Evolutionary conservation across 2,888 invertebrate species (phyloP), one percentile per base, ranked within the genome.

Genomic region (Dryobota labecula): DNA sequence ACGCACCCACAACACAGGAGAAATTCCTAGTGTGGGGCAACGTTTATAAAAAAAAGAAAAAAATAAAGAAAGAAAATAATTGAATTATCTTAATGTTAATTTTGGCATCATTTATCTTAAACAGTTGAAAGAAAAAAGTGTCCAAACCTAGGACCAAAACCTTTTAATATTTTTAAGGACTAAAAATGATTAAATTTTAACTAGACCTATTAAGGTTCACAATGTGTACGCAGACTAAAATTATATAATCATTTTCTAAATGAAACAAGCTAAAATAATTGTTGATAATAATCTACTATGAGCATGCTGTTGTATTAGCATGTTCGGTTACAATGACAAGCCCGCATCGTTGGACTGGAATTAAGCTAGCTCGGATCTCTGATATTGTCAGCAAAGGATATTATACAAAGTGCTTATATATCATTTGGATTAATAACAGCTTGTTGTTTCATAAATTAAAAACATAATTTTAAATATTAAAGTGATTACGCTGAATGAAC

Each of bases 281-380:
- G 15, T 30, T 36, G 18, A 51, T 36, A 30, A 30, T 79, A 38
- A 60, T 54, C 43, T 45, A 20, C 13, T 45, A 54, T 54, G 36
- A 43, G 30, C 20, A n/a, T 36, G 24, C 38, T 41, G 8, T 30
- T 20, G 30, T 47, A 61, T 65, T 24, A 45, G 24, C 15, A 49
- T 51, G 57, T 65, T 68, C 47, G 24, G 41, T 57, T 60, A 70
- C 66, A 61, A 70, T 70, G 45, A 56, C 54, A 45, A 70, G 61
- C 72, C 43, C 56, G 70, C 65, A 70, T 78, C 70, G 58, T 68
- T 65, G 36, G 27, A 24, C 65, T 76, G 56, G 60, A 67, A 76
- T 70, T 79, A 78, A 71, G 66, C 79, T 70, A 58, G 62, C 49
- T 80, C 18, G 57, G 38, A 45, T 73, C 70, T 72, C 65, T 33